These are phyloP conservation scores for Phrynocephalus guinanensis DNA, from an alignment of 2,797 vertebrate species.

Conservation along the genomic window DNA sequence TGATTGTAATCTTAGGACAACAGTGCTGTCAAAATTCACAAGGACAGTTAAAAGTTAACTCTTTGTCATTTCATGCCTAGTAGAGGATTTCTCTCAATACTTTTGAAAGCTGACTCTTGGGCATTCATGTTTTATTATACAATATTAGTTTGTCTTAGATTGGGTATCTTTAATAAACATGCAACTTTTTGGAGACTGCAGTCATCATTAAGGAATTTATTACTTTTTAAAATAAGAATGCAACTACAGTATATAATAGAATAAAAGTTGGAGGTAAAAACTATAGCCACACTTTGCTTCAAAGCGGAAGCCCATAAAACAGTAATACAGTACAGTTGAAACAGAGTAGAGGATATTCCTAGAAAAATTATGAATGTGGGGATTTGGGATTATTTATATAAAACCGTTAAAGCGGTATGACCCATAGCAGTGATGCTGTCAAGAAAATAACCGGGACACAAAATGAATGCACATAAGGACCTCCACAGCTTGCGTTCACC, in stretches of 20 bases:
- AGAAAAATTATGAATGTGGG: too few species aligned
- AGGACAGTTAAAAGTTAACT: slow-evolving; percentile 49
- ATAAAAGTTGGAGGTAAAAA: background rate
- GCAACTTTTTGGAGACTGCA: background rate
- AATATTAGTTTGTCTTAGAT: background rate
- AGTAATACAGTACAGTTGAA: background rate
- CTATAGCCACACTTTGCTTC: too few species aligned
- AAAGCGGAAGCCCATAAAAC: background rate
- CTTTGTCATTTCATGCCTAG: background rate
- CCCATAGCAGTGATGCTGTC: background rate
- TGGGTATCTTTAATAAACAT: background rate
- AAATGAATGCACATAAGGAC: background rate
- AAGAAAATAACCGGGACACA: background rate
- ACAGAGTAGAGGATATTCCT: background rate
- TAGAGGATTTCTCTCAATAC: background rate
- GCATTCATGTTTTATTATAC: background rate
- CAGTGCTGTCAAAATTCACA: slow-evolving; percentile 46
- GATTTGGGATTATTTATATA: background rate
- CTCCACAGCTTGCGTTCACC: background rate
- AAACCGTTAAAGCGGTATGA: background rate
- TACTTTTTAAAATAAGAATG: background rate
- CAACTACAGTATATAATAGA: too few species aligned
- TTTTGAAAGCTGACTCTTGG: too few species aligned
- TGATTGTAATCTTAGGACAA: background rate
- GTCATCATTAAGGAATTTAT: background rate